Evolutionary conservation across 2,888 invertebrate genomes (phyloP).

Genomic region (Dinocampus coccinellae): DNA sequence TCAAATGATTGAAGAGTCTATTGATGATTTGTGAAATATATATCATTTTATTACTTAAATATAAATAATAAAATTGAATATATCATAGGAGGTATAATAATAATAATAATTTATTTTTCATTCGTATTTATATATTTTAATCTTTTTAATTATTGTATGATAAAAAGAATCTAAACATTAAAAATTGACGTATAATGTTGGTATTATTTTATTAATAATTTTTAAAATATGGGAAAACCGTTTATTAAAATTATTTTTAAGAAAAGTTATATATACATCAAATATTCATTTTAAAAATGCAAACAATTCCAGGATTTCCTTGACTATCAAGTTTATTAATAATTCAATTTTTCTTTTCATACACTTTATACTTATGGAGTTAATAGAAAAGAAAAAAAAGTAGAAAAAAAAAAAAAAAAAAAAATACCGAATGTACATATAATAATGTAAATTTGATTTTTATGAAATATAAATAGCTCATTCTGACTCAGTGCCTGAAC

Average conservation of each 20-base stretch:
- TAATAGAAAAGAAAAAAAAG: too few relatives aligned
- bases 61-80: not conserved
- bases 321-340: not conserved
- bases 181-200: not conserved
- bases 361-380: not conserved
- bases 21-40: too few relatives aligned
- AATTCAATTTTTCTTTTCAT: not conserved
- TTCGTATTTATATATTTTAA: slow-evolving; percentile 46
- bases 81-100: slow-evolving; percentile 9
- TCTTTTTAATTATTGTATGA: slow-evolving; percentile 42
- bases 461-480: slow-evolving; percentile 58
- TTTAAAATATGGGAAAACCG: not conserved
- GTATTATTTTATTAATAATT: not conserved
- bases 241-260: not conserved
- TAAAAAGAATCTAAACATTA: slow-evolving; percentile 12
- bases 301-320: not conserved
- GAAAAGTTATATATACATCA: too few relatives aligned
- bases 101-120: slow-evolving; percentile 36
- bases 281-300: too few relatives aligned
- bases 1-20: too few relatives aligned
- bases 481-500: slow-evolving; percentile 72
- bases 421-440: not conserved
- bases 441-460: slow-evolving; percentile 23
- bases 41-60: too few relatives aligned
- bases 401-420: not conserved